Percentiles rank a stretch among this genome's conserved stretches.
Evolutionary conservation across 1,140 invertebrate species (phyloP).

Genomic region (Trypoxylus dichotomus): DNA sequence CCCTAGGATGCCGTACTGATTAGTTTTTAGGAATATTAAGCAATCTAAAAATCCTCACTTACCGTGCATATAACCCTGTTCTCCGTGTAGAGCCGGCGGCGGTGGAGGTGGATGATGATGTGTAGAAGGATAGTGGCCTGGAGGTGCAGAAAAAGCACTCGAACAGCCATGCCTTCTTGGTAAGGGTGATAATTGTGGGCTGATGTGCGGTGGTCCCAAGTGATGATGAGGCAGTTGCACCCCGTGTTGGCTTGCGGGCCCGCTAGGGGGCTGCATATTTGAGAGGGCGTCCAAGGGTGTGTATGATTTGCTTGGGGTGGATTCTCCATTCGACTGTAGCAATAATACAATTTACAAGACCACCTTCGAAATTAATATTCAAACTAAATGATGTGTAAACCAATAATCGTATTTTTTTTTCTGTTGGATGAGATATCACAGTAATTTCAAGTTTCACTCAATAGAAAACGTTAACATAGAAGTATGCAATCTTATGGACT

Average conservation of each 20-base stretch:
- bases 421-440: no score
- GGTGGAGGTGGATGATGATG: slow-evolving; percentile 44
- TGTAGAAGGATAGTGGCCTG: slow-evolving; percentile 45
- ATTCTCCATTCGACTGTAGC: slow-evolving; percentile 45
- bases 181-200: slow-evolving; percentile 40
- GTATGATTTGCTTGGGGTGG: slow-evolving; percentile 65
- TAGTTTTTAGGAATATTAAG: no score
- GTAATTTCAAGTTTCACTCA: no score
- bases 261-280: slow-evolving; percentile 80
- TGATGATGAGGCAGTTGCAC: slow-evolving; percentile 50
- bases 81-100: slow-evolving; percentile 41
- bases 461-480: no score
- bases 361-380: no score
- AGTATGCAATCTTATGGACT: no score
- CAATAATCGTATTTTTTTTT: no score
- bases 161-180: slow-evolving; percentile 57
- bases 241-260: slow-evolving; percentile 53
- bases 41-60: slow-evolving; percentile 31
- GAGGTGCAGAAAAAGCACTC: slow-evolving; percentile 60
- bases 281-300: slow-evolving; percentile 82
- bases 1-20: no score
- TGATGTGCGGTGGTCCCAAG: slow-evolving; percentile 42
- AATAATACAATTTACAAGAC: neutral
- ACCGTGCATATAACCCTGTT: slow-evolving; percentile 48
- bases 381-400: no score